A percentile compares a stretch with the other conserved stretches of the same genome.
phyloP scores from a whole-genome alignment of 2,113 vertebrate species.

The Micronycteris hirsuta region DNA sequence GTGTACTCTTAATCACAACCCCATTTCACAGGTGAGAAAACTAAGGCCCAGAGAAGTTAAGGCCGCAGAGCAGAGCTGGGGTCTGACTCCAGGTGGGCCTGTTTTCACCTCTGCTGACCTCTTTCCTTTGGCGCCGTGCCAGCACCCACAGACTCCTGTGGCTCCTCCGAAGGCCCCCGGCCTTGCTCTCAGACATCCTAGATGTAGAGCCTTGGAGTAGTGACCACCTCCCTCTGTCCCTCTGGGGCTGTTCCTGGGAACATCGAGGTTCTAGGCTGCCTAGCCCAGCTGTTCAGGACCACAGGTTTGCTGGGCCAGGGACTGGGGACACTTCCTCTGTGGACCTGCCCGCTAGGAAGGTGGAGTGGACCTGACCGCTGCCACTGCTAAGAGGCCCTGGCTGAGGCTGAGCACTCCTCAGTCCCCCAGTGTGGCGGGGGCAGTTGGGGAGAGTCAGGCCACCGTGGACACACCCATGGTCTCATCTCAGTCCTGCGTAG shows the following conservation, averaged over 20 bases:
- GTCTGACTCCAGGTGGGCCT: background rate
- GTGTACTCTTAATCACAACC: background rate
- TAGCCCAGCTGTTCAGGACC: background rate
- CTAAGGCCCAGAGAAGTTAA: background rate
- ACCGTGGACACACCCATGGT: background rate
- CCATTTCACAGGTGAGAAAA: background rate
- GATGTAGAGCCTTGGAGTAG: background rate
- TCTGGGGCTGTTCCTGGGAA: background rate
- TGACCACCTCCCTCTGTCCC: background rate
- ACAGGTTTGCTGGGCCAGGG: background rate
- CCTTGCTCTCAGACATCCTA: background rate
- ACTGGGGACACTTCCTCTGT: background rate
- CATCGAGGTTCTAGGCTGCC: too few species aligned
- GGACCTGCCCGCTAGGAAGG: background rate
- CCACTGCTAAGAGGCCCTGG: background rate
- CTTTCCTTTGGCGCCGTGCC: background rate
- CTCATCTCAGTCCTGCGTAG: rapidly evolving
- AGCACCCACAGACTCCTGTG: background rate
- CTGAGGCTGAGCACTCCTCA: background rate
- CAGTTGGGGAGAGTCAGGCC: background rate
- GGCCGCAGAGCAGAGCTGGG: background rate
- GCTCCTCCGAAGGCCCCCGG: background rate
- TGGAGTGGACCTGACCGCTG: rapidly evolving
- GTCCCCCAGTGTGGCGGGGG: background rate
- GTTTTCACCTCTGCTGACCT: background rate